A percentile compares a stretch with the other conserved stretches of the same genome.
These are phyloP conservation scores for Atlantisia rogersi DNA, from an alignment of 2,113 vertebrate genomes.

Conservation along the genomic window DNA sequence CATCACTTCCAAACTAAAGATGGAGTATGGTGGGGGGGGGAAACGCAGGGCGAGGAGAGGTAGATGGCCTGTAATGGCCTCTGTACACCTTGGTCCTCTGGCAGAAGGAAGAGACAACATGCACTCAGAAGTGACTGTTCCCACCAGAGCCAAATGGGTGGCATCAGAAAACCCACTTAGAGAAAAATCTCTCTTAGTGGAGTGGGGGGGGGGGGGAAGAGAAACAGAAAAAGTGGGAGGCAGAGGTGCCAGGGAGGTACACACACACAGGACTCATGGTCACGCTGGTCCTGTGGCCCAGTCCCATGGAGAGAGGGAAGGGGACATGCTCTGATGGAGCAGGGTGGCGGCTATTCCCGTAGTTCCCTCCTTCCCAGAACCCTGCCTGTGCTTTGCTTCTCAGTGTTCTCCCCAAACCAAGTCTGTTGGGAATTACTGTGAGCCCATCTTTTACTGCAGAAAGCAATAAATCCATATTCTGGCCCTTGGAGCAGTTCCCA, in stretches of 20 bases:
- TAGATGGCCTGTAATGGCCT: not conserved
- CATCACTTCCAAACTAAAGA: not conserved
- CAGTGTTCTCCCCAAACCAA: not conserved
- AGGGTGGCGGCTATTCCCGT: not conserved
- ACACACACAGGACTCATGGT: accelerated
- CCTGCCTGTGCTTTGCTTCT: not conserved
- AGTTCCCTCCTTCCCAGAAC: not conserved
- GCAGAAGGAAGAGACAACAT: not conserved
- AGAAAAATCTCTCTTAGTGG: not conserved
- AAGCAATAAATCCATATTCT: not conserved
- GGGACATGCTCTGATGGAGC: not conserved
- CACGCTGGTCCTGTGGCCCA: not conserved
- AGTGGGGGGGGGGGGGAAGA: not conserved
- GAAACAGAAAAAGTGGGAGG: not conserved
- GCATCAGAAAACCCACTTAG: not conserved
- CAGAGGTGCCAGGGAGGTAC: not conserved
- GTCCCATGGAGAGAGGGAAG: not conserved
- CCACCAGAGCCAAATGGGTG: not conserved
- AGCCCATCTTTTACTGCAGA: not conserved
- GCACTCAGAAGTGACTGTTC: not conserved
- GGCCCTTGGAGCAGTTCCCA: not conserved
- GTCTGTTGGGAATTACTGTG: not conserved
- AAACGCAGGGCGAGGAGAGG: not conserved
- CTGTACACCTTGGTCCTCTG: not conserved
- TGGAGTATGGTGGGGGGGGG: not conserved